Percentiles rank a stretch among this genome's conserved stretches.
These are phyloP conservation scores for Siphamia tubifer DNA, from an alignment of 2,113 vertebrate genomes.

Conservation along the genomic window DNA sequence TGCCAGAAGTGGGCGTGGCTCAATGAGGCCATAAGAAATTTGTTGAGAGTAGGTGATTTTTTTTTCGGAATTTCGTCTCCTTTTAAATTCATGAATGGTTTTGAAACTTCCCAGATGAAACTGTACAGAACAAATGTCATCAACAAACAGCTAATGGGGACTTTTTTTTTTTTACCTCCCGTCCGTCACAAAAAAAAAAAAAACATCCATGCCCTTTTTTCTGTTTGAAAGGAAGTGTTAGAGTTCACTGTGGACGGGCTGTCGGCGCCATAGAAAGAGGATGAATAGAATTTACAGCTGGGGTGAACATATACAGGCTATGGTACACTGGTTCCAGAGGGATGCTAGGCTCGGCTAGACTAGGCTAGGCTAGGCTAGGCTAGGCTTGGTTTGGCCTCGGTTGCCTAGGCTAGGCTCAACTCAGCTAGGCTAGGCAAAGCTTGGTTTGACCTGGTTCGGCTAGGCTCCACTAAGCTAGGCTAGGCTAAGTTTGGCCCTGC, in stretches of 20 bases:
- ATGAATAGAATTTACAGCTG: slow-evolving; percentile 70
- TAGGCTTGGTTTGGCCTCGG: too few species aligned
- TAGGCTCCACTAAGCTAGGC: too few species aligned
- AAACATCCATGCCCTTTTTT: slow-evolving; percentile 44
- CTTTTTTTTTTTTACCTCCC: slow-evolving; percentile 26
- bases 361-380: too few species aligned
- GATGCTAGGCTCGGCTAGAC: slow-evolving; percentile 8
- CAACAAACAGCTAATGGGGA: slow-evolving; percentile 1
- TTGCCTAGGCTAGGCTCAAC: too few species aligned
- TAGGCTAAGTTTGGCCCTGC: too few species aligned
- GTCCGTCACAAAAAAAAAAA: slow-evolving; percentile 29
- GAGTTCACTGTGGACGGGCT: slow-evolving; percentile 36
- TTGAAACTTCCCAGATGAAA: too few species aligned
- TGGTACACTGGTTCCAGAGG: slow-evolving; percentile 43
- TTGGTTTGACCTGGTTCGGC: too few species aligned
- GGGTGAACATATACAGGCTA: slow-evolving; percentile 68
- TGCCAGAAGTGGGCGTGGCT: too few species aligned
- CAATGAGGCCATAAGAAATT: too few species aligned
- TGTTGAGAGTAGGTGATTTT: too few species aligned
- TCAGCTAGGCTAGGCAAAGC: too few species aligned
- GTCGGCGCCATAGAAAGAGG: slow-evolving; percentile 64
- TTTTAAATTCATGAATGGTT: too few species aligned
- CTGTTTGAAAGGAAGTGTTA: slow-evolving; percentile 58
- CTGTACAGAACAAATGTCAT: slow-evolving; percentile 5
- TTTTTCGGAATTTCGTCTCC: not conserved